Percentiles rank a stretch among this genome's conserved stretches.
Evolutionary conservation across 2,888 invertebrate genomes (phyloP).

Genomic region (Barypeithes pellucidus): DNA sequence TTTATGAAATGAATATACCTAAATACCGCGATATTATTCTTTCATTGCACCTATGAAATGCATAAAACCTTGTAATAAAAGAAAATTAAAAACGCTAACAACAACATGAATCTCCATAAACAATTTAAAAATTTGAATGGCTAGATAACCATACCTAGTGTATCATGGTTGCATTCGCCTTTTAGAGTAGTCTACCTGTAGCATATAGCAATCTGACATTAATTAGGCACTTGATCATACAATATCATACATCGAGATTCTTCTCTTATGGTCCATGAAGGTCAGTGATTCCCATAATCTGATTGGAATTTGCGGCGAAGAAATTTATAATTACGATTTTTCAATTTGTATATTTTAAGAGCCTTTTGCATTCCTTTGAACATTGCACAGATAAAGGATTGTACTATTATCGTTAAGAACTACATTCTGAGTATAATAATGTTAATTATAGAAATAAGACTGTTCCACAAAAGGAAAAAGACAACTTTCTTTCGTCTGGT

Average conservation of each 20-base stretch:
- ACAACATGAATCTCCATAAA: too few relatives aligned
- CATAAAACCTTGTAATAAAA: too few relatives aligned
- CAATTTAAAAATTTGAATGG: too few relatives aligned
- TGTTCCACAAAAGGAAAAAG: background rate
- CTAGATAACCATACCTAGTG: too few relatives aligned
- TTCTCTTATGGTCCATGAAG: constrained; percentile 22
- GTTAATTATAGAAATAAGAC: background rate
- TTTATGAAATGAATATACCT: too few relatives aligned
- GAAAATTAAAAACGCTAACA: too few relatives aligned
- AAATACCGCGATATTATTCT: too few relatives aligned
- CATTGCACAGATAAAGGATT: constrained; percentile 24
- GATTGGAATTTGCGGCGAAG: constrained; percentile 30
- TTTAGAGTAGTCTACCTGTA: too few relatives aligned
- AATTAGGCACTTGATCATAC: background rate
- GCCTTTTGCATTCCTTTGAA: constrained; percentile 36
- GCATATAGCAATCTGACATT: too few relatives aligned
- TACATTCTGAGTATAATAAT: background rate
- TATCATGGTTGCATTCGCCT: too few relatives aligned
- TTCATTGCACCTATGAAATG: too few relatives aligned
- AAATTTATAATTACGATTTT: constrained; percentile 41
- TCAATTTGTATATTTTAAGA: constrained; percentile 22
- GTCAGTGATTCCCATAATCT: constrained; percentile 29
- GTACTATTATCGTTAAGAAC: constrained; percentile 23
- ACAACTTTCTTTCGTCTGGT: background rate
- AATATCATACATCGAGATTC: background rate